Conservation (phyloP, 2,888 invertebrate genomes). For the Acanthosoma haemorrhoidale region DNA sequence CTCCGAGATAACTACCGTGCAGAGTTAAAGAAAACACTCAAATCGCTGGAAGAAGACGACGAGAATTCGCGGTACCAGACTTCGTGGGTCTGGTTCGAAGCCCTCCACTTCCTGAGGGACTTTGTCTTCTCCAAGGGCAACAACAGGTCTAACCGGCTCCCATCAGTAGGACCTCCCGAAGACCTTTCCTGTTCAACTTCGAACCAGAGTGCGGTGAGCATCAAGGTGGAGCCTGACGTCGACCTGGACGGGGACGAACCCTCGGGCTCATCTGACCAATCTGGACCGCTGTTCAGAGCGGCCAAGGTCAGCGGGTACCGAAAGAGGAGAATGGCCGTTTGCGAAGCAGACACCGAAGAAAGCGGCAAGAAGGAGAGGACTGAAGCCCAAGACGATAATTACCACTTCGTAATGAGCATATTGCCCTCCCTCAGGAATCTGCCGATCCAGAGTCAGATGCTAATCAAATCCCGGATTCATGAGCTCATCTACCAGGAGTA, state of each 20-base stretch:
- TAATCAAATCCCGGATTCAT: background rate
- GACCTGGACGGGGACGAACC: background rate
- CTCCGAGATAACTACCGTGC: background rate
- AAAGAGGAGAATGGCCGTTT: background rate
- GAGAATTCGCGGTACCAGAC: background rate
- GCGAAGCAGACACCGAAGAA: background rate
- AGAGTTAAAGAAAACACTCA: background rate
- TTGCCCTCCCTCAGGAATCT: background rate
- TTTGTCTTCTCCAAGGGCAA: background rate
- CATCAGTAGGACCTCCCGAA: background rate
- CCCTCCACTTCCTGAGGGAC: background rate
- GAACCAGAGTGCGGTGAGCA: background rate
- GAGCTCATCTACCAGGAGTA: background rate
- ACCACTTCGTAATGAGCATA: constrained; percentile 1
- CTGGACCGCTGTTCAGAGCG: background rate
- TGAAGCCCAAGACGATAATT: background rate
- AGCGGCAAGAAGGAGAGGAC: background rate
- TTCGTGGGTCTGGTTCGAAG: background rate
- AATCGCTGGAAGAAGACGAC: background rate
- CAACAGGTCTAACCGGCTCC: background rate
- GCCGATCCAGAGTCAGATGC: background rate
- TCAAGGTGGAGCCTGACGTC: background rate
- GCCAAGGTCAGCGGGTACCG: background rate
- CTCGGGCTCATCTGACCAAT: background rate
- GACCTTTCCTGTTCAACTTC: background rate